These are phyloP conservation scores for Coregonus sp. DNA, from an alignment of 2,797 vertebrate species.

Conservation along the genomic window DNA sequence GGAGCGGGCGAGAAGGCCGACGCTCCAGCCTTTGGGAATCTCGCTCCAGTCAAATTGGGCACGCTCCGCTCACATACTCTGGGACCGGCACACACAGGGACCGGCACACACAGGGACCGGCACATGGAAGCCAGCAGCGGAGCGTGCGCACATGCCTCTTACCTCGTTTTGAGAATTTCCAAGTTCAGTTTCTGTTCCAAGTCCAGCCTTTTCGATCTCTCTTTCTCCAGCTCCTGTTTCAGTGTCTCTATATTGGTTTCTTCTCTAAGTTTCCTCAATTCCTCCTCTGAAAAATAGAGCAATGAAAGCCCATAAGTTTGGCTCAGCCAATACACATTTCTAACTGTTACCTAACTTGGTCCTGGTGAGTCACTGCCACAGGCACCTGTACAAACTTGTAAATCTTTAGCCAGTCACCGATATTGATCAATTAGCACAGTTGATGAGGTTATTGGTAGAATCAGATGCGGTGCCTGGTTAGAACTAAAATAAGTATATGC, in stretches of 20 bases:
- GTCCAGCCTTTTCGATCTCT: constrained; percentile 83
- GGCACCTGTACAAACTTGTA: not conserved
- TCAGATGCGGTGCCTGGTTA: not conserved
- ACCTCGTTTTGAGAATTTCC: constrained; percentile 85
- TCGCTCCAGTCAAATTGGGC: too few relatives aligned
- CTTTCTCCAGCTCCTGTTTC: constrained; percentile 90
- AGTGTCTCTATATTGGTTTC: constrained; percentile 86
- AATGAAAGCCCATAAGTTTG: not conserved
- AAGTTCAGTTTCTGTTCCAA: constrained; percentile 87
- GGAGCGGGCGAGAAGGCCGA: too few relatives aligned
- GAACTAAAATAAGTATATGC: too few relatives aligned
- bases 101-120: not conserved
- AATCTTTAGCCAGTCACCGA: not conserved
- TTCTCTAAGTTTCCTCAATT: constrained; percentile 90
- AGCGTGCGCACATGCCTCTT: constrained; percentile 10
- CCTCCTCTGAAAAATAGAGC: constrained; percentile 83
- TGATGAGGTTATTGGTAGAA: not conserved
- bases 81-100: not conserved
- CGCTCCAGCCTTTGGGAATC: too few relatives aligned
- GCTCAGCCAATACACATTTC: not conserved
- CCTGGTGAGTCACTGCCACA: not conserved
- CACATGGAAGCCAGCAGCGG: not conserved
- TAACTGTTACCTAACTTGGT: not conserved
- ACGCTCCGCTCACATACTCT: not conserved
- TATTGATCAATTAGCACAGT: not conserved